phyloP scores from a whole-genome alignment of 2,888 invertebrate species.

The Conops quadrifasciatus region DNA sequence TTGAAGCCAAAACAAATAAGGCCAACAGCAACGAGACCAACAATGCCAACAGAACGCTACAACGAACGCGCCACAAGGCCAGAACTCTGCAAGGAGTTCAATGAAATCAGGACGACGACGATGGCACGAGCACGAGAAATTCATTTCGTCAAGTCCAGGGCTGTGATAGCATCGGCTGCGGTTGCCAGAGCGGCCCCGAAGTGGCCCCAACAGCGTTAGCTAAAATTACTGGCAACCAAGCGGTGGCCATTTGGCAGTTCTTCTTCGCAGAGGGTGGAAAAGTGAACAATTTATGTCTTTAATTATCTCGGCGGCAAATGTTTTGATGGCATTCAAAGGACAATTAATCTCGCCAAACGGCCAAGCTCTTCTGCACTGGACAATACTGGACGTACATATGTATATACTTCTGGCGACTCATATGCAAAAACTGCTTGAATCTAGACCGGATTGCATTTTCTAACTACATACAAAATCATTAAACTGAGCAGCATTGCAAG shows the following conservation, averaged over 20 bases:
- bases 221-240: neutral
- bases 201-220: neutral
- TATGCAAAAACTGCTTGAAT: no score
- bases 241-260: neutral
- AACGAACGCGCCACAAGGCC: neutral
- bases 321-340: slow-evolving; percentile 12
- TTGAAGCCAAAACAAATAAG: slow-evolving; percentile 27
- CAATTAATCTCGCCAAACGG: slow-evolving; percentile 19
- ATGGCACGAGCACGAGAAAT: slow-evolving; percentile 16
- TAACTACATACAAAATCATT: no score
- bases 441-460: no score
- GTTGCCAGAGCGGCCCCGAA: no score
- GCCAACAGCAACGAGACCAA: slow-evolving; percentile 4
- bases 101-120: slow-evolving; percentile 8
- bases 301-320: slow-evolving; percentile 10
- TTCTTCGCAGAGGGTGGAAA: neutral
- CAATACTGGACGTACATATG: no score
- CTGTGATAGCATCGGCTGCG: slow-evolving; percentile 10
- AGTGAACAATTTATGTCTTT: slow-evolving; percentile 25
- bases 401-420: no score
- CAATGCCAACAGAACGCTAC: neutral
- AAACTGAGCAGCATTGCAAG: no score
- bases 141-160: slow-evolving; percentile 7
- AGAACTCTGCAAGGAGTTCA: slow-evolving; percentile 10
- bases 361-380: neutral